These are phyloP conservation scores for Coregonus suidteri DNA, from an alignment of 2,797 vertebrate genomes.

Conservation along the genomic window DNA sequence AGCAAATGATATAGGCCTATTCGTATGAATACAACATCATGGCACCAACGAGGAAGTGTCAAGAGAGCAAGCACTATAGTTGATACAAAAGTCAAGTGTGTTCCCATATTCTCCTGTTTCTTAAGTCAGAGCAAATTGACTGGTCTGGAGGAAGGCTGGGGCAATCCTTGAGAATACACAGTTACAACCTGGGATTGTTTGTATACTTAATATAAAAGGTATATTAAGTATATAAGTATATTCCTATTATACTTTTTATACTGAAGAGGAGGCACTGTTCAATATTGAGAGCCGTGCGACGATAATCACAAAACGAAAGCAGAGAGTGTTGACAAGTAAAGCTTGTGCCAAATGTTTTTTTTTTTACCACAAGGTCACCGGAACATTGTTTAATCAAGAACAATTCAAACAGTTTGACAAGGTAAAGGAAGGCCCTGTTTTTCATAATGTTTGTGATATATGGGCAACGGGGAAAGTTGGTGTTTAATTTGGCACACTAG, in stretches of 20 bases:
- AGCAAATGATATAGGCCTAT: background rate
- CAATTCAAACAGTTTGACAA: slow-evolving; percentile 26
- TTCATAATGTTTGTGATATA: slow-evolving; percentile 5
- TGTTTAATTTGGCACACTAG: slow-evolving; percentile 52
- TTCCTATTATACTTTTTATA: background rate
- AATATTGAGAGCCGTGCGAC: slow-evolving; percentile 9
- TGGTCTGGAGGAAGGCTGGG: slow-evolving; percentile 8
- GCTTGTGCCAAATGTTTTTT: slow-evolving; percentile 19
- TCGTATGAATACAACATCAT: background rate
- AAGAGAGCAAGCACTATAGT: slow-evolving; percentile 6
- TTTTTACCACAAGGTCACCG: slow-evolving; percentile 34
- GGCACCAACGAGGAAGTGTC: background rate
- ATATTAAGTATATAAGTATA: background rate
- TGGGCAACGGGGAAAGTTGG: slow-evolving; percentile 21
- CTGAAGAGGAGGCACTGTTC: slow-evolving; percentile 9
- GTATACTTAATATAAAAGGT: background rate
- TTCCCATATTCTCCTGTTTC: slow-evolving; percentile 6
- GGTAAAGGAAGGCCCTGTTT: slow-evolving; percentile 35
- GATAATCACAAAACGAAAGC: slow-evolving; percentile 16
- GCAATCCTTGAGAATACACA: slow-evolving; percentile 2
- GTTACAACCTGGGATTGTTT: slow-evolving; percentile 9
- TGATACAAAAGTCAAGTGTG: slow-evolving; percentile 21
- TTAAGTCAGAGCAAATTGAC: background rate
- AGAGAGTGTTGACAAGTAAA: background rate
- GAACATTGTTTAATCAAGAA: slow-evolving; percentile 38